Evolutionary conservation across 2,797 vertebrate species (phyloP), one percentile per base, ranked within the genome.

Genomic region (Melopsittacus undulatus): DNA sequence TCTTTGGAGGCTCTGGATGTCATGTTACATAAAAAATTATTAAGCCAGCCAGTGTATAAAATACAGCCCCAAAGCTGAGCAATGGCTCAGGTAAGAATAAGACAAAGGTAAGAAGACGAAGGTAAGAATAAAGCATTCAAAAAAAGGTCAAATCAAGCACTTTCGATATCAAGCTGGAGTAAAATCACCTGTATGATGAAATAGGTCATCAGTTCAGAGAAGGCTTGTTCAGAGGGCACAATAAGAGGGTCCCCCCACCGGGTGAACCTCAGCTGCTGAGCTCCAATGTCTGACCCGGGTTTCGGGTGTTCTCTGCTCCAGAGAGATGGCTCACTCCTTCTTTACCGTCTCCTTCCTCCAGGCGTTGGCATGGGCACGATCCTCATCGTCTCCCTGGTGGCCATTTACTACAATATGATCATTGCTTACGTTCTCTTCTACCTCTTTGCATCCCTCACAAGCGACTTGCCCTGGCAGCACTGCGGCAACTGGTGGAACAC

Each of bases 341-440:
- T 97, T 95, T 95, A 93, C 87, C 93, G 90, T 97, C 95, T 96
- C 81, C 88, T 93, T 75, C 93, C 92, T 92, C 75, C 96, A 98
- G 98, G 98, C 77, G 51, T 98, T 92, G 98, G 98, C 26, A 98
- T 98, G 24, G 98, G 98, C 96, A 98, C 98, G 57, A 97, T 98
- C 95, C 97, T 98, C 94, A 98, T 98, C 80, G 98, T 98, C 73
- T 98, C 98, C 80, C 82, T 98, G 87, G 98, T 98, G 97, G 98
- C 98, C 96, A 97, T 98, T 97, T 98, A 98, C 97, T 98, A 98
- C 97, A 98, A 98, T 95, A 98, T 98, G 98, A 98, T 98, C 95
- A 98, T 98, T 92, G 98, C 98, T 97, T 98, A 98, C 27, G 98
- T 98, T 93, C 98, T 98, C 97, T 98, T 98, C 98, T 98, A 98